A percentile compares a stretch with the other conserved stretches of the same genome.
Evolutionary conservation across 2,113 vertebrate genomes (phyloP).

Genomic region (Seriola aureovittata): DNA sequence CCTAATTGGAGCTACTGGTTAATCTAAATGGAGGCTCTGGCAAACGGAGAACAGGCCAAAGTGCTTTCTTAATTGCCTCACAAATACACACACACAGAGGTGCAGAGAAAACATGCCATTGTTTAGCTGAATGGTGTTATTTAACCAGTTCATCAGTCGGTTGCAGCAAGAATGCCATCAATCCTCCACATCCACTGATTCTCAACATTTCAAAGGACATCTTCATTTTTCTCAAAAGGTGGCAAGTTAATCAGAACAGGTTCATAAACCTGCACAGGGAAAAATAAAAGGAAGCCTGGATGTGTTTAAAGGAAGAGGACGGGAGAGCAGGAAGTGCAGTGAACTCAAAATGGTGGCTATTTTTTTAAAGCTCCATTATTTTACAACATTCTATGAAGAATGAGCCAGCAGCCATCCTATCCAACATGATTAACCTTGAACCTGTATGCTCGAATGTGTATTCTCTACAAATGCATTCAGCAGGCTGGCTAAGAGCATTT

Average conservation of each 20-base stretch:
- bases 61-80: slow-evolving; percentile 82
- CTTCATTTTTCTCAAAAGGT: slow-evolving; percentile 4
- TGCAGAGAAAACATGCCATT: slow-evolving; percentile 54
- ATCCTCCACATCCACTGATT: slow-evolving; percentile 15
- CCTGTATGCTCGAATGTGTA: too few relatives aligned
- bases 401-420: too few relatives aligned
- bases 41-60: slow-evolving; percentile 78
- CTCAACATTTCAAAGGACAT: slow-evolving; percentile 5
- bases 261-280: not conserved
- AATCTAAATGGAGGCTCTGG: slow-evolving; percentile 84
- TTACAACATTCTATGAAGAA: too few relatives aligned
- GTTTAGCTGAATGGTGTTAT: slow-evolving; percentile 54
- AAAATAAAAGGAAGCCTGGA: not conserved
- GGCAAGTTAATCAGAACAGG: slow-evolving; percentile 18
- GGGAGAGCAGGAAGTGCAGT: not conserved
- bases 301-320: not conserved
- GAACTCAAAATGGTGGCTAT: not conserved
- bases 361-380: not conserved
- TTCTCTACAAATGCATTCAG: too few relatives aligned
- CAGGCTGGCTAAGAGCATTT: too few relatives aligned
- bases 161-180: slow-evolving; percentile 40
- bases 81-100: slow-evolving; percentile 66
- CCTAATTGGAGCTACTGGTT: slow-evolving; percentile 82
- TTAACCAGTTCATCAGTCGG: slow-evolving; percentile 52
- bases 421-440: too few relatives aligned